Base-by-base conservation (phyloP, 2,113 vertebrate species). In the Semicossyphus pulcher region DNA sequence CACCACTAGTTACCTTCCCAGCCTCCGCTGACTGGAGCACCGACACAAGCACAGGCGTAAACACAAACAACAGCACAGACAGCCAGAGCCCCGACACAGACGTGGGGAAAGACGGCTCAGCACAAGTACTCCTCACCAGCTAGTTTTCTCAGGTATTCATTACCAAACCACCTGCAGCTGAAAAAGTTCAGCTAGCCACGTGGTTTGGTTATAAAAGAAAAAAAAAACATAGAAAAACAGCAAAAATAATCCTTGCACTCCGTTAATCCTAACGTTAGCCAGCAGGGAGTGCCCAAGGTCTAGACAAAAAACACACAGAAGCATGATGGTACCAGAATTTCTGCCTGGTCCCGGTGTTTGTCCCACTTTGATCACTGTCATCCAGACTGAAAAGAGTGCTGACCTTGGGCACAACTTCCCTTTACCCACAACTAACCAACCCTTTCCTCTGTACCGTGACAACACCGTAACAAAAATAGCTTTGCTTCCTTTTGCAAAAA, bases 21-120 rank as follows among this genome's bases (percentile, higher is more conserved):
- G 91, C 95, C 83, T 94, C 94, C 18, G 89, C 94, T 6, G 94
- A 94, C 90, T 86, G 92, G 94, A 95, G 93, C 94, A 81, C 80
- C 9, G 47, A 76, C 76, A 61, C 62, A 12, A 80, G 72, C 10
- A 62, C 76, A 21, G 70, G 60, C 57, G 34, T 7, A 23, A 81
- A 54, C 67, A 23, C 77, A 54, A 72, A 72, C 49, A 31, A 14
- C 47, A 41, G 49, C 72, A 62, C 75, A 25, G 74, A 74, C 37
- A 18, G 81, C 72, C 86, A 58, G 45, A 87, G 48, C 60, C 54
- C 82, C 12, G 83, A 87, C 32, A 7, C 45, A 6, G 88, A 82
- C 0, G 47, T 28, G 9, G 73, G 80, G 45, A 66, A 57, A 58
- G 88, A 86, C 4, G 32, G 74, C 58, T 72, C 81, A 0, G 63